Base-by-base conservation (phyloP, 2,888 invertebrate species). In the Zaprionus bogoriensis region DNA sequence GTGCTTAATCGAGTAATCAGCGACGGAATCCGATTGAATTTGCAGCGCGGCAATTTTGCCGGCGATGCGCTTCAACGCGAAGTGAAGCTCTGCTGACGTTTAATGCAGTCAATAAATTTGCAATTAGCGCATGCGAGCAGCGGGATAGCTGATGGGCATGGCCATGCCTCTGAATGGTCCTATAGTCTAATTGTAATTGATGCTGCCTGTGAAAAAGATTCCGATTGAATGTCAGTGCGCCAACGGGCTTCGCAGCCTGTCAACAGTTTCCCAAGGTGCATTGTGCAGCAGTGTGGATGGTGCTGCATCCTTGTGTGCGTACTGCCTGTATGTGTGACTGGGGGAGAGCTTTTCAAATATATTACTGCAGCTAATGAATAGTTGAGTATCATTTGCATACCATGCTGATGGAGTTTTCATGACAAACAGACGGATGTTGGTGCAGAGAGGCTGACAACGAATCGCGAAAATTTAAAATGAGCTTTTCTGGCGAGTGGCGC, bases 61-160 rank as follows among this genome's bases (percentile, higher is more conserved):
- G 23, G 17, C 58, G 42, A 12, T 47, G 41, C 58, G 55, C 59
- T 70, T 73, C 28, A 76, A 64, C 64, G 63, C 65, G 67, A 48
- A 55, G 52, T 63, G 62, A 79, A 63, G 62, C 65, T 55, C 39
- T 50, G 62, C 28, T 74, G 80, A 83, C 77, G 71, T 83, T 83
- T 83, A 81, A 83, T 83, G 75, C 77, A 71, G 71, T 74, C 73
- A 73, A 81, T 81, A 81, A 81, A 81, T 77, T 80, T 69, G 52
- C 77, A 81, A 83, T 81, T 71, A 77, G 65, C 62, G 51, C 70
- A 45, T n/a, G 46, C 57, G 36, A n/a, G 22, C 6, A 23, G 9
- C 30, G 14, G 9, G 20, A 19, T 7, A 10, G 25, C 17, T 25
- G 32, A 44, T 60, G 59, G 68, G 45, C 47, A 54, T 51, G 47